Base-by-base conservation (phyloP, 2,113 vertebrate species). In the Fukomys damarensis region DNA sequence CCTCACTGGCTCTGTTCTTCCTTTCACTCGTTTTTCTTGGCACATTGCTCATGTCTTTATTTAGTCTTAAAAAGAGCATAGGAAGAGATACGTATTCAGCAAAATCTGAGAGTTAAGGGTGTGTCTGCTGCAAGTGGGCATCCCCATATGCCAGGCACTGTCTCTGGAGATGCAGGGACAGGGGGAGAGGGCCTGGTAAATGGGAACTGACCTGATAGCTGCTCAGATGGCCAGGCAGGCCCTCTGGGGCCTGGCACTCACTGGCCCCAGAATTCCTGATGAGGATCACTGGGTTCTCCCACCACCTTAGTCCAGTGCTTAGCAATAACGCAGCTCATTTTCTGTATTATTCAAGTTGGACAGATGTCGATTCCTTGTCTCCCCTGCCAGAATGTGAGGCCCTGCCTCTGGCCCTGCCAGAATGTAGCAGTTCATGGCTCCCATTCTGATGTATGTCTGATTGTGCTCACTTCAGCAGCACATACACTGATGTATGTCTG, bases 41-140 rank as follows among this genome's bases (percentile, higher is more conserved):
- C 26, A 0, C 61, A 43, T 74, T 87, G 93, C 74, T 93, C 83
- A 26, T 13, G 58, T 85, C 93, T 96, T 65, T 95, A 94, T 96
- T 93, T 94, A 79, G 93, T 87, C 58, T 87, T 90, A 74, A 22
- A 86, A 92, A 76, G 52, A 93, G 5, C 13, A 20, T 0, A 2
- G 93, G 72, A 83, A 95, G 88, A 70, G 38, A 54, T 79, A 70
- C 58, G 93, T 94, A 3, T 68, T 93, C 70, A 54, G 65, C 41
- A 28, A 35, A 84, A 86, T 70, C 82, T 56, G 85, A 96, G 83
- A 58, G 70, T 24, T 4, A 16, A 3, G 46, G n/a, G 77, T 13
- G 4, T 91, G 22, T 94, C 68, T 79, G 13, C 83, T 13, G 0
- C 12, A 14, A 61, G 72, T 17, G 3, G 61, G 58, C 13, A 22